Percentiles rank a stretch among this genome's conserved stretches.
Conservation (phyloP, 2,888 invertebrate genomes). For the Drosophila buzzatii region DNA sequence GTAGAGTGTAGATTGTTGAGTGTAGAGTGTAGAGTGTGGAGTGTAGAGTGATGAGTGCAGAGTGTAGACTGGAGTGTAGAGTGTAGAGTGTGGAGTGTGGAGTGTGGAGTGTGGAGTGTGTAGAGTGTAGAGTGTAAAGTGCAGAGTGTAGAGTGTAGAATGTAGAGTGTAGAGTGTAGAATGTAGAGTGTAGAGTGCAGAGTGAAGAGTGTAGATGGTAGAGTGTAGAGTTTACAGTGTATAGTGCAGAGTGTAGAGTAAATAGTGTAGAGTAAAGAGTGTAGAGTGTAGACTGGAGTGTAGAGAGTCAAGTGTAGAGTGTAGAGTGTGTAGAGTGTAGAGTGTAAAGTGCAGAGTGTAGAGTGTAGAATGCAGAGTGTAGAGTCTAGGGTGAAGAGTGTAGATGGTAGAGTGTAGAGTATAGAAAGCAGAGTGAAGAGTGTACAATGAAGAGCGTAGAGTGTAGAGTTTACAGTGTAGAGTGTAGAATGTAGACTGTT, state of each 20-base stretch:
- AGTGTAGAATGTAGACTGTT: background rate
- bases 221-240: background rate
- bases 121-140: background rate
- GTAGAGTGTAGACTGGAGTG: background rate
- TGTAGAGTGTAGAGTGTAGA: background rate
- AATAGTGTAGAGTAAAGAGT: background rate
- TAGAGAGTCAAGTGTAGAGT: background rate
- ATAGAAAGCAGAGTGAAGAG: background rate
- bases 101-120: background rate
- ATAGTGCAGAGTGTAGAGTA: background rate
- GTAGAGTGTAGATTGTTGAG: background rate
- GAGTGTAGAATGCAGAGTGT: background rate
- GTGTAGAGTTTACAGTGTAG: background rate
- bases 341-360: background rate
- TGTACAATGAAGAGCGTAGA: background rate
- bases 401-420: background rate
- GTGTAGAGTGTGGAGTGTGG: background rate
- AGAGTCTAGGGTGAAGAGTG: background rate
- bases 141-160: background rate
- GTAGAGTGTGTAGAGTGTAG: background rate
- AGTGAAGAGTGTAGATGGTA: background rate
- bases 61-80: background rate
- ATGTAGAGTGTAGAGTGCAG: background rate
- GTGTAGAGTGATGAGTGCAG: background rate
- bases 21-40: background rate